Evolutionary conservation across 2,113 vertebrate species (phyloP).

Genomic region (Eleginops maclovinus): DNA sequence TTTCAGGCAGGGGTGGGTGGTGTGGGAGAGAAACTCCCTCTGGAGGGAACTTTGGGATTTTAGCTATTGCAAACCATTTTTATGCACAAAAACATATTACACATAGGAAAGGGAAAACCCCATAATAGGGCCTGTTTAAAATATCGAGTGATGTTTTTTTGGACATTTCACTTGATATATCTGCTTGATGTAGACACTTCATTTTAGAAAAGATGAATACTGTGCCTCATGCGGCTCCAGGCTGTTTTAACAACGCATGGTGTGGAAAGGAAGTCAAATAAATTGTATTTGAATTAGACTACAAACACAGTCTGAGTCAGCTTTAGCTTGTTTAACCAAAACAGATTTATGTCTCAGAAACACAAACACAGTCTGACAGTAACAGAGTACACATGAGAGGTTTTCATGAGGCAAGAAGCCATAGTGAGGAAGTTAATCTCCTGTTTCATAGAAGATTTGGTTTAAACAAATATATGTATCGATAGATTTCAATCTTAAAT

Average conservation of each 20-base stretch:
- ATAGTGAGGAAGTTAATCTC: neutral
- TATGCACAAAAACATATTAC: too few relatives aligned
- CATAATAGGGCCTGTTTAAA: too few relatives aligned
- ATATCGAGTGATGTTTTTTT: neutral
- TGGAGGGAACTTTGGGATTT: too few relatives aligned
- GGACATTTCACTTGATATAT: neutral
- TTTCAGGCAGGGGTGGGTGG: too few relatives aligned
- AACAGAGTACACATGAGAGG: neutral
- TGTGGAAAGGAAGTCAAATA: neutral
- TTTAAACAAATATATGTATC: too few relatives aligned
- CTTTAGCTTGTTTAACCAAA: slow-evolving; percentile 2
- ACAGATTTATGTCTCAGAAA: neutral
- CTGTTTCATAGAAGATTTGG: too few relatives aligned
- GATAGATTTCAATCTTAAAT: neutral
- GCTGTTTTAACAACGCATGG: neutral
- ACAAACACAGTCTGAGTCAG: neutral
- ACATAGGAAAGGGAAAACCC: too few relatives aligned
- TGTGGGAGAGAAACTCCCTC: too few relatives aligned
- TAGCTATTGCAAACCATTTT: too few relatives aligned
- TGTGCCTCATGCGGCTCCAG: neutral
- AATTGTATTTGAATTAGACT: neutral
- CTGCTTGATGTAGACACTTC: neutral
- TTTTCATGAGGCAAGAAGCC: neutral
- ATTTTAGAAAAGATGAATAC: neutral
- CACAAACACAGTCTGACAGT: neutral